Evolutionary conservation across 2,113 vertebrate genomes (phyloP).

Genomic region (Peucedramus taeniatus): DNA sequence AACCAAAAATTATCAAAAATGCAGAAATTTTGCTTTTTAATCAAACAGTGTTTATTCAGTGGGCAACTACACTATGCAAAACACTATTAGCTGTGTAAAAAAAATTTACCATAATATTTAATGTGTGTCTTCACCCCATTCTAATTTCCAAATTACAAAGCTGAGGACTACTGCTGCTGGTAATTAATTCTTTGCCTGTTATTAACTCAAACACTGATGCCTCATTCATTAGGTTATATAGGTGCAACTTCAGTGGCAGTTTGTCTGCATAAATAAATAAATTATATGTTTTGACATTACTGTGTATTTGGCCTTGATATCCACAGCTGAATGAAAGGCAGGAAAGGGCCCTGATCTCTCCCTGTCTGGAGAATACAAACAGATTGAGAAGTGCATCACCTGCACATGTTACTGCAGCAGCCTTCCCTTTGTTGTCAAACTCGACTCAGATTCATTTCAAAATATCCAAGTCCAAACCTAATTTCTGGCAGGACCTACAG

Average conservation of each 20-base stretch:
- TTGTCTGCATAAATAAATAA: neutral
- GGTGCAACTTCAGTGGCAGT: neutral
- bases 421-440: conserved; percentile 59
- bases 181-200: neutral
- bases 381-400: conserved; percentile 27
- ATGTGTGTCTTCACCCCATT: neutral
- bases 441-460: conserved; percentile 19
- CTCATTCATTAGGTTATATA: neutral
- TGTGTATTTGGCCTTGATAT: neutral
- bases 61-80: neutral
- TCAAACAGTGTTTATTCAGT: neutral
- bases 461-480: conserved; percentile 50
- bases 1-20: neutral
- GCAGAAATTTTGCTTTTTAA: neutral
- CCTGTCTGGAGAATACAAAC: neutral
- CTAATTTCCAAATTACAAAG: neutral
- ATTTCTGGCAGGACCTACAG: conserved; percentile 59
- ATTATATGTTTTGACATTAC: neutral
- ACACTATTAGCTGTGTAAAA: neutral
- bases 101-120: neutral
- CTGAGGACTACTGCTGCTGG: neutral
- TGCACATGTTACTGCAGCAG: conserved; percentile 20
- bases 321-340: neutral
- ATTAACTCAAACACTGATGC: neutral
- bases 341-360: neutral